Base-by-base conservation (phyloP, 92 coral and sea anemone genomes). In the Chrysogorgia sp. region DNA sequence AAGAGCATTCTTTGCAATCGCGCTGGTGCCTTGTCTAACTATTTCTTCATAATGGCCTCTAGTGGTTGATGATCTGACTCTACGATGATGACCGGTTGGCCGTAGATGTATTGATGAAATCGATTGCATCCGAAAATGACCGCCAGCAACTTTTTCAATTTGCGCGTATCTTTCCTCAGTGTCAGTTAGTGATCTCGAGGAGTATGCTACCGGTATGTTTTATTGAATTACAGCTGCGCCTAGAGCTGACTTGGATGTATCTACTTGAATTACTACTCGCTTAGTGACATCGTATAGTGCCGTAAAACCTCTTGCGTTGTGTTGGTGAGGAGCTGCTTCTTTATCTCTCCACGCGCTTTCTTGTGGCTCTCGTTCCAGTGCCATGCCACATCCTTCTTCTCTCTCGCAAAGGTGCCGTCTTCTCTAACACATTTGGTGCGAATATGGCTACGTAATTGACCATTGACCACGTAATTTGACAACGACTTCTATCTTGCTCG, bases 281-380 rank as follows among this genome's bases (percentile, higher is more conserved):
- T 74, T 74, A 1, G 31, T 25, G 0, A 76, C 90, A 33, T 82
- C 81, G 28, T n/a, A n/a, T 83, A 83, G 28, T 83, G 83, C 19
- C 57, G 53, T 14, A 87, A 58, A 2, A 82, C 74, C 63, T 48
- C 82, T 32, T 6, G 43, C 12, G 43, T 12, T n/a, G 84, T 40
- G 0, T 28, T 22, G 3, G 91, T 19, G 49, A 87, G 74, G n/a
- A 63, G 34, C 1, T 65, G 34, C 1, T 65, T 20, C 82, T 87
- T 87, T 8, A 83, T 77, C 23, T 78, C 63, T 1, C 10, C 25
- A 63, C 83, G 64, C 2, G 91, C 88, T 77, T 83, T 53, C 22
- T 79, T 65, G 37, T 87, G 91, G 13, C 0, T 34, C n/a, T 83
- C 85, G 7, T 45, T 40, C 91, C 91, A 87, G 64, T 78, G 87